Base-by-base conservation (phyloP, 2,888 invertebrate species). In the Fragum sueziense region DNA sequence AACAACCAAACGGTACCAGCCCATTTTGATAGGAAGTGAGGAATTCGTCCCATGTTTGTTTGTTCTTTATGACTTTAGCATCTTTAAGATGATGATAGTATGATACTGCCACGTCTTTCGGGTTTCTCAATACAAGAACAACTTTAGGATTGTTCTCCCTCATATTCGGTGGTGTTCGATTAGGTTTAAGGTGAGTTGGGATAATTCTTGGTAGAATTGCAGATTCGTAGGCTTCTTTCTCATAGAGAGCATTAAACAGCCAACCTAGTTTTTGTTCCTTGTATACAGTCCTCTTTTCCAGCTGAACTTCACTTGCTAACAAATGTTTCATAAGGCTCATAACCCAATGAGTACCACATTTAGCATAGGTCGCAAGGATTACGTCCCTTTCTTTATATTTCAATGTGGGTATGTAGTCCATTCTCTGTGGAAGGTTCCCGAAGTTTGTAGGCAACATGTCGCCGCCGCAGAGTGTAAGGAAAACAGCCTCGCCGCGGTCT, bases 181-280 rank as follows among this genome's bases (percentile, higher is more conserved):
- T 57, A 7, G 57, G 57, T 57, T 57, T 57, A 7, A 57, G 25
- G 29, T 57, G 57, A 6, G 57, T 57, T 27, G 57, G 57, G 27
- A 57, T 57, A 29, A 57, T 29, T 27, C 57, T 57, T 1, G 57
- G 57, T 57, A 29, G 0, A 27, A 57, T 57, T 25, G 57, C 57
- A 17, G 57, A 14, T 0, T 57, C 27, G 57, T 57, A 57, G 0
- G 14, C 25, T 29, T 57, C 57, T 22, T 27, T 57, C 25, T 57
- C 57, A 29, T 57, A 57, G 9, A 57, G 27, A 57, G 57, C 57
- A 27, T 57, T 57, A 20, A 57, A 57, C 57, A 57, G 29, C 57
- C 57, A 57, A 27, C 57, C 57, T 2, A 57, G 27, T 14, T 57
- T 57, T 27, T 57, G 57, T 25, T 57, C 57, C 20, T 29, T 57